Evolutionary conservation across 1,140 invertebrate species (phyloP).

Genomic region (Aplysia californica): DNA sequence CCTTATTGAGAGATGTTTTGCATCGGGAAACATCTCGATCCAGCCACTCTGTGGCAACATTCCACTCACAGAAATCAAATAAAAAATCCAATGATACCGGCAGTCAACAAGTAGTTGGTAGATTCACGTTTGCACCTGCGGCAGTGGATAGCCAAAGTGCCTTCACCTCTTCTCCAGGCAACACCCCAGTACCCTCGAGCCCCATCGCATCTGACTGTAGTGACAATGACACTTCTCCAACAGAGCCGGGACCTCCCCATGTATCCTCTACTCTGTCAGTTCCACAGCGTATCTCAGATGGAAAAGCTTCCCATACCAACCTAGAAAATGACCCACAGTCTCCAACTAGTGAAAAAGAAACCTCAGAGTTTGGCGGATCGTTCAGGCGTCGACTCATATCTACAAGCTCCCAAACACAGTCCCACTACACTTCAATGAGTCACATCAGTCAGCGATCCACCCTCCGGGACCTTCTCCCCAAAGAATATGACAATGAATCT

Average conservation of each 20-base stretch:
- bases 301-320: too few relatives aligned
- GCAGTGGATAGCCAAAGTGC: too few relatives aligned
- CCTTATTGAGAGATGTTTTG: slow-evolving; percentile 13
- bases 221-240: too few relatives aligned
- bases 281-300: too few relatives aligned
- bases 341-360: neutral
- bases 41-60: slow-evolving; percentile 1
- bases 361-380: neutral
- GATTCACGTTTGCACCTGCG: slow-evolving; percentile 3
- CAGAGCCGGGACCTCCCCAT: too few relatives aligned
- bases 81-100: neutral
- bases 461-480: too few relatives aligned
- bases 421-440: slow-evolving; percentile 17
- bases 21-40: slow-evolving; percentile 16
- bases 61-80: neutral
- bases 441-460: neutral
- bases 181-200: neutral
- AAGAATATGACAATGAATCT: slow-evolving; percentile 29
- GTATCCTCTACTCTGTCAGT: too few relatives aligned
- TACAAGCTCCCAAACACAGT: slow-evolving; percentile 11
- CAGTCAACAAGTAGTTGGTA: neutral
- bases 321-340: too few relatives aligned
- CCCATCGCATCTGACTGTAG: too few relatives aligned
- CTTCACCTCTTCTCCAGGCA: slow-evolving; percentile 5
- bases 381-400: slow-evolving; percentile 6